Evolutionary conservation across 2,888 invertebrate genomes (phyloP).

Genomic region (Galerucella pusilla): DNA sequence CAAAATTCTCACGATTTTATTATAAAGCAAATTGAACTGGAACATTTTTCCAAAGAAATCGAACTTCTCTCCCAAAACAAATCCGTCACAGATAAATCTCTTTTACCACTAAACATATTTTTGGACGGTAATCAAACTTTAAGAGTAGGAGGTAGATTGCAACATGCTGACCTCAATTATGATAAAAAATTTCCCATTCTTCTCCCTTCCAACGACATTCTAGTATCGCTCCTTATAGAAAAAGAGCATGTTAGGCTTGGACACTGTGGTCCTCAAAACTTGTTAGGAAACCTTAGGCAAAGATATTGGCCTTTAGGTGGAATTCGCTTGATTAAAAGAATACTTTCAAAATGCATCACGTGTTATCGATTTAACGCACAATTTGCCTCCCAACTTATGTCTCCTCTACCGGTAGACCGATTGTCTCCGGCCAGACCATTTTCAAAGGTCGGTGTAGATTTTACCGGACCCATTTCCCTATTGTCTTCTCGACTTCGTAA

Average conservation of each 20-base stretch:
- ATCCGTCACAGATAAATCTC: neutral
- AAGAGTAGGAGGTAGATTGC: neutral
- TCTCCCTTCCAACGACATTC: neutral
- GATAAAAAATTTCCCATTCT: neutral
- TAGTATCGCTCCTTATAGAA: neutral
- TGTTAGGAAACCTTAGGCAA: too few relatives aligned
- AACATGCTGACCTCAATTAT: too few relatives aligned
- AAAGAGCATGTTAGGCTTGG: neutral
- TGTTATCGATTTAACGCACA: neutral
- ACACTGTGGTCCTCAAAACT: too few relatives aligned
- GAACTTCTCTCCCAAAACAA: neutral
- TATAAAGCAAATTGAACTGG: neutral
- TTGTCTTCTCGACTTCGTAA: too few relatives aligned
- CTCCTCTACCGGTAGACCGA: neutral
- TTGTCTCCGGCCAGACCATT: neutral
- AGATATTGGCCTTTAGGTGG: too few relatives aligned
- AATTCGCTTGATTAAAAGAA: neutral
- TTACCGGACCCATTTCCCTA: too few relatives aligned
- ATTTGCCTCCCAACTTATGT: neutral
- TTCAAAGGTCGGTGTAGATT: neutral
- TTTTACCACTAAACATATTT: neutral
- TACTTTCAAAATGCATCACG: too few relatives aligned
- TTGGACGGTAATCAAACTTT: neutral
- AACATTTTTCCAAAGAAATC: neutral
- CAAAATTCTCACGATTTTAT: constrained; percentile 5